These are phyloP conservation scores for Adineta ricciae DNA, from an alignment of 2,888 invertebrate species.

Conservation along the genomic window DNA sequence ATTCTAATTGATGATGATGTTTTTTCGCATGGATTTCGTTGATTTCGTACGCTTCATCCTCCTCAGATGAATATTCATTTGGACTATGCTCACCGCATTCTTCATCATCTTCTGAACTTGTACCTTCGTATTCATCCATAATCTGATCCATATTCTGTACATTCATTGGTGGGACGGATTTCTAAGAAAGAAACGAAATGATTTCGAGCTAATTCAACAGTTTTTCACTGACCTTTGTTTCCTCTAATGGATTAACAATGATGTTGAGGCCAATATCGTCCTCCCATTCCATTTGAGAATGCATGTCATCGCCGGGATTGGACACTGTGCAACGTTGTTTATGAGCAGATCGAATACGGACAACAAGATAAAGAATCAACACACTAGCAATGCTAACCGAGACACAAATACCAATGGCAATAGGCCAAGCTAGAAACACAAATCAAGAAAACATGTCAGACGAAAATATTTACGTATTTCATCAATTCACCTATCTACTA, in stretches of 20 bases:
- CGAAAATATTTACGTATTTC: too few relatives aligned
- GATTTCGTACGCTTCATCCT: not conserved
- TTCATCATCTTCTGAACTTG: not conserved
- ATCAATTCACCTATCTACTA: not conserved
- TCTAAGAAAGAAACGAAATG: not conserved
- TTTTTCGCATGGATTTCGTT: not conserved
- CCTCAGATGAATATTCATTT: not conserved
- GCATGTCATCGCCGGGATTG: not conserved
- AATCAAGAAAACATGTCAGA: too few relatives aligned
- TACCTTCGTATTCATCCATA: not conserved
- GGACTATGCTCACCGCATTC: not conserved
- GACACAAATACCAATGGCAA: not conserved
- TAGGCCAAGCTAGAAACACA: not conserved
- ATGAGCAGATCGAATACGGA: not conserved
- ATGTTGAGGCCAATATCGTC: slow-evolving; percentile 5
- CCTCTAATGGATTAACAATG: not conserved
- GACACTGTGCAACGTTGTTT: not conserved
- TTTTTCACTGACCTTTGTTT: slow-evolving; percentile 7
- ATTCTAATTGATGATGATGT: not conserved
- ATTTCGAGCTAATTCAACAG: not conserved
- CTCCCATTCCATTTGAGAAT: slow-evolving; percentile 20
- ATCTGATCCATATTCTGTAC: not conserved
- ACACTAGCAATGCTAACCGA: not conserved
- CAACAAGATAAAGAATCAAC: not conserved
- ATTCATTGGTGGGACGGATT: not conserved